Evolutionary conservation across 1,140 invertebrate species (phyloP).

Genomic region (Papilio glaucus): DNA sequence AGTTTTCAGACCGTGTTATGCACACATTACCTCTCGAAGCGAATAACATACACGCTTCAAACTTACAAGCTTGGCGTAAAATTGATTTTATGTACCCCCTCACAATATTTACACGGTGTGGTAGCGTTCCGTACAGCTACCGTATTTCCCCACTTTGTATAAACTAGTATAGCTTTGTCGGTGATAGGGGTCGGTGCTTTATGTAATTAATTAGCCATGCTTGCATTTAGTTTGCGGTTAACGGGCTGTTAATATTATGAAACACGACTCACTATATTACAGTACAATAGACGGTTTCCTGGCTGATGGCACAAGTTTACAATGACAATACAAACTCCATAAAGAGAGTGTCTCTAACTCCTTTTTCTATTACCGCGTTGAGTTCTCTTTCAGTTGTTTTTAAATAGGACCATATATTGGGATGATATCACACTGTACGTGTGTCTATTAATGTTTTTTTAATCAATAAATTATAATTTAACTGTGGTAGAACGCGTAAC

Average conservation of each 20-base stretch:
- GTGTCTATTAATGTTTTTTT: no score
- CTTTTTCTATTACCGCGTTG: background rate
- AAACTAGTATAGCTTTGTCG: background rate
- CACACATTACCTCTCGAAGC: constrained; percentile 6
- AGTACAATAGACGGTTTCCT: background rate
- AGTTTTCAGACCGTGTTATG: constrained; percentile 22
- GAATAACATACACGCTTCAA: constrained; percentile 11
- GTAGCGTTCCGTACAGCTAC: background rate
- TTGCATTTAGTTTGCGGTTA: constrained; percentile 6
- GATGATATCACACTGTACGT: no score
- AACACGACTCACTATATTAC: background rate
- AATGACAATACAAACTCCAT: background rate
- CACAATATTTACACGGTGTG: constrained; percentile 30
- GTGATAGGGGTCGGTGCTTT: background rate
- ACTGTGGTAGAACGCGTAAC: no score
- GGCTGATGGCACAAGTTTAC: background rate
- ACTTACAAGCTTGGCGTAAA: constrained; percentile 29
- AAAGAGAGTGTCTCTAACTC: no score
- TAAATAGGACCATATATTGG: no score
- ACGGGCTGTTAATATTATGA: background rate
- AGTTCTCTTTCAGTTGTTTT: no score
- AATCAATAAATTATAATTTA: no score
- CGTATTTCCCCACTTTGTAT: background rate
- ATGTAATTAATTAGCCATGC: constrained; percentile 1
- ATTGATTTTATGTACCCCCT: constrained; percentile 27